Evolutionary conservation across 2,797 vertebrate genomes (phyloP).

Genomic region (Ptychadena robeensis): DNA sequence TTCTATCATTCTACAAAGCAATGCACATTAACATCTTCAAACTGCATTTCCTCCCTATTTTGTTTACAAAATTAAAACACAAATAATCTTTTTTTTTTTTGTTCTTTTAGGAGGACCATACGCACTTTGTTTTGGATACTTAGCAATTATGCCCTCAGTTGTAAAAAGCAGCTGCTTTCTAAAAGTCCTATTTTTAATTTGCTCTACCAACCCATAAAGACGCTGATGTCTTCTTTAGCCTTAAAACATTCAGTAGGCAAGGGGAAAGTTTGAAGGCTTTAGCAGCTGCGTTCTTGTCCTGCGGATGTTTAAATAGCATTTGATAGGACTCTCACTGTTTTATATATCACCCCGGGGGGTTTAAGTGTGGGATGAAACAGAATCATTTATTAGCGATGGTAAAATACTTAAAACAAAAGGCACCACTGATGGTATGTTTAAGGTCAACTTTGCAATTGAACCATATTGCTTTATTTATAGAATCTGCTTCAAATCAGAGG

Average conservation of each 20-base stretch:
- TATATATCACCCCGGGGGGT: conserved; percentile 25
- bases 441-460: not conserved
- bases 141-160: conserved; percentile 69
- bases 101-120: conserved; percentile 63
- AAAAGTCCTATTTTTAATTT: conserved; percentile 57
- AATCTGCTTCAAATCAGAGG: not conserved
- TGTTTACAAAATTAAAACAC: not conserved
- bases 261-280: conserved; percentile 65
- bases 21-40: not conserved
- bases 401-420: conserved; percentile 1
- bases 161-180: conserved; percentile 67
- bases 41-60: not conserved
- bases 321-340: conserved; percentile 64
- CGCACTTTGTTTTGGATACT: conserved; percentile 63
- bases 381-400: conserved; percentile 33
- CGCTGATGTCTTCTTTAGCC: conserved; percentile 62
- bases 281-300: conserved; percentile 67
- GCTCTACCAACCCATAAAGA: conserved; percentile 61
- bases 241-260: conserved; percentile 61
- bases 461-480: not conserved
- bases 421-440: not conserved
- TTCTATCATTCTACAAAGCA: not conserved
- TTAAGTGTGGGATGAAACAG: conserved; percentile 50
- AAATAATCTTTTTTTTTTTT: not conserved
- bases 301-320: conserved; percentile 65